Base-by-base conservation (phyloP, 2,113 vertebrate genomes). In the Gymnogyps californianus region DNA sequence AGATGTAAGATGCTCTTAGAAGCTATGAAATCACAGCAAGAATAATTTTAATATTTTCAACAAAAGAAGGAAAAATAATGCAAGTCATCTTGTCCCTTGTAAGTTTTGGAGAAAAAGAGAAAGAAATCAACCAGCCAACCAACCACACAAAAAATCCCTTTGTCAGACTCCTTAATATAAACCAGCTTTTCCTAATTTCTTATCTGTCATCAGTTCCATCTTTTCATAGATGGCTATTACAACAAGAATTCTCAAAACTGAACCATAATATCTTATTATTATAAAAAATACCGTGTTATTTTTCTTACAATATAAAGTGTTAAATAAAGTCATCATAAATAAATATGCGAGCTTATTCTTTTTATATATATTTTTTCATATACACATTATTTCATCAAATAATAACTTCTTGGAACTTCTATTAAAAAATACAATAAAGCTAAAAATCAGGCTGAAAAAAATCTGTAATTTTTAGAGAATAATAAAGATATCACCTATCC, bases 131-230 rank as follows among this genome's bases (percentile, higher is more conserved):
- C 14, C 31, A 87, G 51, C 16, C 72, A 87, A 44, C 8, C 29
- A 95, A 81, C 0, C 12, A 87, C 93, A 84, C 64, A 93, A 94
- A 91, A 79, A 81, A 40, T 61, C 46, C 25, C 47, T 93, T 93
- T 94, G 90, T 84, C 90, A 96, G 90, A 89, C 52, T 9, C 4
- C 47, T 78, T 93, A 93, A 96, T 94, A 93, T 66, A 87, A 91
- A 92, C 22, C 87, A 97, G 59, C 55, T 91, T 95, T 84, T 29
- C 47, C 65, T 81, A 93, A 96, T 95, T 97, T 95, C 94, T 96
- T 87, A 94, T 89, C 83, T 96, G 96, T 92, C 89, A 90, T 78
- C 89, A 94, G 83, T 95, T 94, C 57, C 59, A 87, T 74, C 59
- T 83, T 93, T 94, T 92, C 76, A 82, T 78, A 83, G 42, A 96